These are phyloP conservation scores for Pristionchus japonicus DNA, from an alignment of 2,888 invertebrate species.

Conservation along the genomic window DNA sequence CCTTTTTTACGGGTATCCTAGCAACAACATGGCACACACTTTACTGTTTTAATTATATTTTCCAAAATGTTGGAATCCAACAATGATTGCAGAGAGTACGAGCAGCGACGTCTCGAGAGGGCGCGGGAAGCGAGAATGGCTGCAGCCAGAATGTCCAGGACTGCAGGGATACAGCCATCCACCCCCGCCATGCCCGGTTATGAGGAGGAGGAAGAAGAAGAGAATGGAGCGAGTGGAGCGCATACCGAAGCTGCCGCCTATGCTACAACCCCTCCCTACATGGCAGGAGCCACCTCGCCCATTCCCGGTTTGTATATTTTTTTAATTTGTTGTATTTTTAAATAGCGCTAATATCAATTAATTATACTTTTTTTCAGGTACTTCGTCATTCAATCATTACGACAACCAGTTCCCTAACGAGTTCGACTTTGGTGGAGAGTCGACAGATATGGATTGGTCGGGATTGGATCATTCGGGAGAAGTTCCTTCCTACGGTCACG, in stretches of 20 bases:
- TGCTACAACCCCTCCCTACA: constrained; percentile 21
- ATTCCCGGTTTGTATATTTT: background rate
- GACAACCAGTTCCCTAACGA: background rate
- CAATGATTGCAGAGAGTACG: constrained; percentile 17
- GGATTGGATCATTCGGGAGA: background rate
- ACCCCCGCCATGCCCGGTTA: background rate
- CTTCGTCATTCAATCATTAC: background rate
- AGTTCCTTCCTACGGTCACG: background rate
- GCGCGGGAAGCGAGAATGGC: background rate
- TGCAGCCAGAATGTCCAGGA: background rate
- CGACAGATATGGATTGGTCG: background rate
- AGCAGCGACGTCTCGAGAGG: background rate
- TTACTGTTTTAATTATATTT: background rate
- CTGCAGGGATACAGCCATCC: background rate
- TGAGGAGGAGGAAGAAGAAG: background rate
- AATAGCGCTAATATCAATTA: background rate
- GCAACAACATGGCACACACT: background rate
- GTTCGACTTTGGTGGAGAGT: background rate
- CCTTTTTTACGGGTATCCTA: background rate
- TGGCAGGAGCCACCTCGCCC: constrained; percentile 19
- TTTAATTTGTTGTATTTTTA: background rate
- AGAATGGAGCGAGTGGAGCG: too few species aligned
- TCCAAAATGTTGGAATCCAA: background rate
- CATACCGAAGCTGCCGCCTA: background rate
- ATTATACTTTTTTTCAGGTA: background rate